Evolutionary conservation across 1,140 invertebrate species (phyloP).

Genomic region (Trypoxylus dichotomus): DNA sequence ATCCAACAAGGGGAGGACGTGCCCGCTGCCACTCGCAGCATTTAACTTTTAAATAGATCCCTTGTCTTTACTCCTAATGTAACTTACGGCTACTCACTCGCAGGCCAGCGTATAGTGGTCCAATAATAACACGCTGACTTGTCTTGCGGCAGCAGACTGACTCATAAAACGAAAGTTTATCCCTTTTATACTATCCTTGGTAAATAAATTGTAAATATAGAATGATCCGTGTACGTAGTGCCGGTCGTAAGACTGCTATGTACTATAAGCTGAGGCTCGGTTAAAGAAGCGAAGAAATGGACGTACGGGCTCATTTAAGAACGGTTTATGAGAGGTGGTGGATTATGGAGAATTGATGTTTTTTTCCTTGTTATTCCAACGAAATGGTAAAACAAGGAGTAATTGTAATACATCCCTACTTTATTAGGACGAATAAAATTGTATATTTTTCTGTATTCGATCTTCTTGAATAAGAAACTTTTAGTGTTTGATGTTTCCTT

Average conservation of each 20-base stretch:
- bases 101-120: background rate
- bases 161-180: constrained; percentile 27
- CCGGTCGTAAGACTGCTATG: background rate
- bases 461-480: too few relatives aligned
- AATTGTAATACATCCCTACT: too few relatives aligned
- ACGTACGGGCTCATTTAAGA: background rate
- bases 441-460: too few relatives aligned
- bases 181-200: constrained; percentile 13
- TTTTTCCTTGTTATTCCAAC: background rate
- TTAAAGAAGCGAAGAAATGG: background rate
- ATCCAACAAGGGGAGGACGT: too few relatives aligned
- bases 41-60: constrained; percentile 4
- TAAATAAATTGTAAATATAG: constrained; percentile 26
- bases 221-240: background rate
- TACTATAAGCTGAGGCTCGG: background rate
- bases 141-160: constrained; percentile 4
- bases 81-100: background rate
- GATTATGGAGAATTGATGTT: background rate
- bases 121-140: constrained; percentile 23
- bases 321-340: constrained; percentile 1
- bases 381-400: constrained; percentile 8
- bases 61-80: background rate
- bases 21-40: background rate
- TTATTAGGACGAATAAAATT: too few relatives aligned
- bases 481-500: too few relatives aligned